Evolutionary conservation across 1,140 invertebrate species (phyloP), one percentile per base, ranked within the genome.

Genomic region (Anastatus disparis): DNA sequence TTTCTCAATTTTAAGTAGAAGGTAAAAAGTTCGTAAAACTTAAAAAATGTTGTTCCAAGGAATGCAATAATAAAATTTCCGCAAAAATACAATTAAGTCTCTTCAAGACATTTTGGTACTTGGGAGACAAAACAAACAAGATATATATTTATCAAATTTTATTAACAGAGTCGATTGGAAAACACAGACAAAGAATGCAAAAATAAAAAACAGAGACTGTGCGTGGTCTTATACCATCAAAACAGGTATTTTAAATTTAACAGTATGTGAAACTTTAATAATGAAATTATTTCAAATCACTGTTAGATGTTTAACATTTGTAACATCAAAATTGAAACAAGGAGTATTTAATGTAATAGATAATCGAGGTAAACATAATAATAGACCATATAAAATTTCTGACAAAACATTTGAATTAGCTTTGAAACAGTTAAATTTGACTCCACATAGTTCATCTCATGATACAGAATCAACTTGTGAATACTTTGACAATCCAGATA

Each of bases 401-500:
- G 17, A 31, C 22, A 15, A 35, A 8, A 13, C 50, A 22, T 48
- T 48, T 10, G 10, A 58, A 38, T 48, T 69, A 40, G 48, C 52
- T 69, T 10, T 62, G 38, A 20, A 55, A 61, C 44, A 48, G 7
- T 48, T 48, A 48, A n/a, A n/a, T n/a, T n/a, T 12, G 1, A 64
- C 72, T 29, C 64, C 63, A 7, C 67, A 72, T 42, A 17, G n/a
- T 35, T 12, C 44, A n/a, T 72, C 70, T 1, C 58, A 75, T 55
- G 72, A 75, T 24, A 61, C 35, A 20, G 61, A 62, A 29, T 59
- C 74, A 2, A 59, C 70, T 2, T 2, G 61, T 15, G 50, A 62
- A 26, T 74, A 71, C 42, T 74, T 74, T 35, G 12, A 44, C 0
- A 31, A 74, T 40, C 48, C n/a, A 17, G 44, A 15, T 55, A 22